Evolutionary conservation across 2,797 vertebrate species (phyloP), one percentile per base, ranked within the genome.

Genomic region (Tapirus indicus): DNA sequence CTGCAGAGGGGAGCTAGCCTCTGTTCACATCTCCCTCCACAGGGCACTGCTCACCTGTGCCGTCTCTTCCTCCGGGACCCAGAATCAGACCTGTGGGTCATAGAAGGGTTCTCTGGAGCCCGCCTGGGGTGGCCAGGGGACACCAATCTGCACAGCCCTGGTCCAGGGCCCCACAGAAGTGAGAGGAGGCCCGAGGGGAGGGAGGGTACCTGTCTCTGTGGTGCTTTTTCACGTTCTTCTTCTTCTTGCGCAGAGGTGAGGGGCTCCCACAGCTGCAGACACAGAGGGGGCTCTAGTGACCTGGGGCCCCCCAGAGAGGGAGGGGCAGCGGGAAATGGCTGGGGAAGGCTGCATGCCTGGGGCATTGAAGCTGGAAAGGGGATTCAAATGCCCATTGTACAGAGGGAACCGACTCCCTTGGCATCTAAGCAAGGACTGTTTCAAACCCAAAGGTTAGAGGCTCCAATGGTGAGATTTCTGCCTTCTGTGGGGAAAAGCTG

Each of bases 151-250:
- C 18, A 71, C 27, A 49, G 9, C 38, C 23, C 29, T 49, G 47
- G 49, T 29, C 49, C 56, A 52, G 47, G 29, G 44, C n/a, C 29
- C 68, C 38, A 41, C 0, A 0, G 18, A 35, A n/a, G 35, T 11
- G 27, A 71, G 58, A 56, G 54, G 14, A 27, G 27, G 52, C 64
- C 35, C 41, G 58, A 2, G 35, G 83, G 54, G 32, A 7, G 14
- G 11, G 23, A 11, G 23, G 97, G 97, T 99, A 99, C 99, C 99
- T 99, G 99, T 99, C 99, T 97, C 99, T 99, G 97, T 99, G 99
- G 98, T 99, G 99, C 98, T 99, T 99, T 99, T 99, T 99, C 97
- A 99, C 99, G 98, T 99, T 99, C 98, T 99, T 99, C 98, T 99
- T 99, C 97, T 99, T 99, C 98, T 99, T 99, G 98, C 99, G 99